Percentiles rank a stretch among this genome's conserved stretches.
phyloP scores from a whole-genome alignment of 2,888 invertebrate genomes.

The Mythimna vitellina region DNA sequence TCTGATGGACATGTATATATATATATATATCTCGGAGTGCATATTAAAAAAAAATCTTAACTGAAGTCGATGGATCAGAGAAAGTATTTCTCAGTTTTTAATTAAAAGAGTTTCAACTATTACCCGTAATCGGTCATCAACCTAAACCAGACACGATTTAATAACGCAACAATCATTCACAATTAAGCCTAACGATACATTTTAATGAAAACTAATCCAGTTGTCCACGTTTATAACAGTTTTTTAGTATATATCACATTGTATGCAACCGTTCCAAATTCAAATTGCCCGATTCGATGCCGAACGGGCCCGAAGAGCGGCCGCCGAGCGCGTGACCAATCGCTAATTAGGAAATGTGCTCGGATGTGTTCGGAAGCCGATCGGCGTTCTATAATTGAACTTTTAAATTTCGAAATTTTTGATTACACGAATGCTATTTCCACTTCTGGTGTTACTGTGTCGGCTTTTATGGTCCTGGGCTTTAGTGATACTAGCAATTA shows the following conservation, averaged over 20 bases:
- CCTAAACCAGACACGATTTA: constrained; percentile 50
- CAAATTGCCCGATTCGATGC: constrained; percentile 87
- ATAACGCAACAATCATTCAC: constrained; percentile 53
- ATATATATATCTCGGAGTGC: neutral
- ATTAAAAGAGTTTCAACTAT: constrained; percentile 37
- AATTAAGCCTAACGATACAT: constrained; percentile 70
- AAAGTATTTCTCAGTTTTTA: constrained; percentile 15
- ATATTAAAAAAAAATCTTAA: neutral
- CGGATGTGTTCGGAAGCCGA: constrained; percentile 85
- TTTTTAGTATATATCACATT: constrained; percentile 67
- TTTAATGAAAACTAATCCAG: constrained; percentile 74
- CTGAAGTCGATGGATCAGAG: neutral
- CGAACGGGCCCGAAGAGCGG: constrained; percentile 78
- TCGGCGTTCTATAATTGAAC: constrained; percentile 87
- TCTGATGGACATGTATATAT: neutral
- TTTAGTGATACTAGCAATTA: constrained; percentile 62
- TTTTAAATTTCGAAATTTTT: constrained; percentile 86
- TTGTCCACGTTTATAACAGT: constrained; percentile 70
- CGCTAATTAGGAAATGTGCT: constrained; percentile 90
- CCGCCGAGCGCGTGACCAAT: constrained; percentile 89
- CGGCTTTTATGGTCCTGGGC: constrained; percentile 68
- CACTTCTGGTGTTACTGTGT: constrained; percentile 84
- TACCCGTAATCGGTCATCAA: constrained; percentile 50
- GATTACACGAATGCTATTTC: constrained; percentile 84
- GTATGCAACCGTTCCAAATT: constrained; percentile 86